Evolutionary conservation across 1,140 invertebrate genomes (phyloP).

Genomic region (Dysdera silvatica): DNA sequence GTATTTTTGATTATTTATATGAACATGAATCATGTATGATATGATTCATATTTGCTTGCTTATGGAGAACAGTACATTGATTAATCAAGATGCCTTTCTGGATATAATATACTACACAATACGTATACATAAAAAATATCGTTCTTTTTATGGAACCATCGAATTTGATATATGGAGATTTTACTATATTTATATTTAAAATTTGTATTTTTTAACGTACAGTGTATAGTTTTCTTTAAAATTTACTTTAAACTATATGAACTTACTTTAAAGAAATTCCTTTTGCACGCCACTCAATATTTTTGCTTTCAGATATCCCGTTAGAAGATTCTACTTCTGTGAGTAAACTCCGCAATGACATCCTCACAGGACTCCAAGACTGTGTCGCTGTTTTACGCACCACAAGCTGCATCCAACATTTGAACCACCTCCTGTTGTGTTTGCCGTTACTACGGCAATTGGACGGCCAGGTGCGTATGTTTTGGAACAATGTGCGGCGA

Average conservation of each 20-base stretch:
- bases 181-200: neutral
- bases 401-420: slow-evolving; percentile 40
- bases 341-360: slow-evolving; percentile 75
- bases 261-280: too few species aligned
- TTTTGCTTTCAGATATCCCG: slow-evolving; percentile 61
- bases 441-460: slow-evolving; percentile 81
- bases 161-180: neutral
- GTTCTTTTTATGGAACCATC: too few species aligned
- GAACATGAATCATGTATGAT: too few species aligned
- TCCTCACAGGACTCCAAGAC: slow-evolving; percentile 76
- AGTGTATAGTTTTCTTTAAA: too few species aligned
- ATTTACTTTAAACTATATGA: too few species aligned
- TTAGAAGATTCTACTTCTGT: slow-evolving; percentile 75
- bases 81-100: too few species aligned
- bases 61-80: too few species aligned
- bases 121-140: too few species aligned
- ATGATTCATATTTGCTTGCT: too few species aligned
- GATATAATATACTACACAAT: too few species aligned
- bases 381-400: slow-evolving; percentile 66
- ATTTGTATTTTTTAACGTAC: neutral
- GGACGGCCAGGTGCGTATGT: slow-evolving; percentile 74
- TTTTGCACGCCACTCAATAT: slow-evolving; percentile 9
- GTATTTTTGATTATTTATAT: too few species aligned
- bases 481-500: slow-evolving; percentile 80
- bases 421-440: slow-evolving; percentile 79